These are phyloP conservation scores for Bambusicola thoracicus DNA, from an alignment of 2,113 vertebrate genomes.

Conservation along the genomic window DNA sequence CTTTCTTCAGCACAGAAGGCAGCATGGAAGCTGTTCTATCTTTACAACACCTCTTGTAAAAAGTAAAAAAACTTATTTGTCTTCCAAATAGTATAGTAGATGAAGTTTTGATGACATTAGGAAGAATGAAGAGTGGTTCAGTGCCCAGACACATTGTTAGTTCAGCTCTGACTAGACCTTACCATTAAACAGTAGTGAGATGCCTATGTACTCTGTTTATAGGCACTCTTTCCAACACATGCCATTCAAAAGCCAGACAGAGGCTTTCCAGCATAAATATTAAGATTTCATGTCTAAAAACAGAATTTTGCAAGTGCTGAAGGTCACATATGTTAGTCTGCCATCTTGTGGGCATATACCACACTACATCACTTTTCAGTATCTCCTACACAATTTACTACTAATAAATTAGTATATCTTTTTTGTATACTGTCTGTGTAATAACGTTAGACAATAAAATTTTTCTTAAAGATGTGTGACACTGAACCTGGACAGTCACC, in stretches of 20 bases:
- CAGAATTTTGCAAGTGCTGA: not conserved
- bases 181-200: not conserved
- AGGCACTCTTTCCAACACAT: not conserved
- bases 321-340: constrained; percentile 41
- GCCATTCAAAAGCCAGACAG: not conserved
- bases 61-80: not conserved
- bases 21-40: not conserved
- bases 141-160: not conserved
- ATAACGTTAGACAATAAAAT: not conserved
- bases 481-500: not conserved
- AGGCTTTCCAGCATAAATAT: not conserved
- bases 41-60: not conserved
- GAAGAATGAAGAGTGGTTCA: not conserved
- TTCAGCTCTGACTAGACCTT: not conserved
- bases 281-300: not conserved
- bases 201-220: not conserved
- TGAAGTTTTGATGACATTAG: not conserved
- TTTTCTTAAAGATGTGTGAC: not conserved
- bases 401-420: not conserved
- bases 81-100: not conserved
- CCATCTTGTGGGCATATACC: constrained; percentile 56
- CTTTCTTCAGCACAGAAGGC: not conserved
- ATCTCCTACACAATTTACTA: not conserved
- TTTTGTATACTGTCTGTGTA: not conserved
- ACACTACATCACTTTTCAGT: not conserved